These are phyloP conservation scores for Poecilobothrus nobilitatus DNA, from an alignment of 2,888 invertebrate species.

Conservation along the genomic window DNA sequence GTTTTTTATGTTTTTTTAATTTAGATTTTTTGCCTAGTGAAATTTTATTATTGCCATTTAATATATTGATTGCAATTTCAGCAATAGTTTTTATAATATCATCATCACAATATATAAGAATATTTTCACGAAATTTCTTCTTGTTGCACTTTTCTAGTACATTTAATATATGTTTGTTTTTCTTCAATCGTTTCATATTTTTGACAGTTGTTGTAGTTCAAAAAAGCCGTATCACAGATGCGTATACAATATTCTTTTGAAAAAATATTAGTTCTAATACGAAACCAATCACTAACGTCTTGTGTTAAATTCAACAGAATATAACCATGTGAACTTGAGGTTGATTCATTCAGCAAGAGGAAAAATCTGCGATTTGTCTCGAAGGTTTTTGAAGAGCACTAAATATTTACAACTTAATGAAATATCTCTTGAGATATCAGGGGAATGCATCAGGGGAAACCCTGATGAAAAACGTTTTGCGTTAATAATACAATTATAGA, in stretches of 20 bases:
- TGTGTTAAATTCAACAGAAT: slow-evolving; percentile 11
- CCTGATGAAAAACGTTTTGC: not conserved
- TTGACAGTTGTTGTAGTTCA: not conserved
- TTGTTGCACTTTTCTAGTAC: not conserved
- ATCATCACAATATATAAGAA: no score
- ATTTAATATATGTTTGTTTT: slow-evolving; percentile 5
- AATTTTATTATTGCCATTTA: slow-evolving; percentile 10
- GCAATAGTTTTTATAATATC: slow-evolving; percentile 6
- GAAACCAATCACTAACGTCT: slow-evolving; percentile 9
- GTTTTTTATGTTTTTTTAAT: no score
- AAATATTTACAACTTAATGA: not conserved
- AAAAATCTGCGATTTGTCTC: slow-evolving; percentile 8
- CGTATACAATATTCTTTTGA: slow-evolving; percentile 10
- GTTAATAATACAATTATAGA: not conserved
- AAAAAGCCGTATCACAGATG: not conserved
- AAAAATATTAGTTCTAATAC: not conserved
- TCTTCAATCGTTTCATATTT: slow-evolving; percentile 9
- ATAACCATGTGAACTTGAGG: slow-evolving; percentile 14
- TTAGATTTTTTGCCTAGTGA: not conserved
- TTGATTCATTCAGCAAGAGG: slow-evolving; percentile 12
- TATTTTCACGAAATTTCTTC: not conserved
- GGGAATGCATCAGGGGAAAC: no score
- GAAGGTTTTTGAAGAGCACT: no score
- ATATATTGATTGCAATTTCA: slow-evolving; percentile 7
- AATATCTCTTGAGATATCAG: slow-evolving; percentile 2